phyloP scores from a whole-genome alignment of 2,797 vertebrate genomes.

The Schizopygopsis pylzovi region DNA sequence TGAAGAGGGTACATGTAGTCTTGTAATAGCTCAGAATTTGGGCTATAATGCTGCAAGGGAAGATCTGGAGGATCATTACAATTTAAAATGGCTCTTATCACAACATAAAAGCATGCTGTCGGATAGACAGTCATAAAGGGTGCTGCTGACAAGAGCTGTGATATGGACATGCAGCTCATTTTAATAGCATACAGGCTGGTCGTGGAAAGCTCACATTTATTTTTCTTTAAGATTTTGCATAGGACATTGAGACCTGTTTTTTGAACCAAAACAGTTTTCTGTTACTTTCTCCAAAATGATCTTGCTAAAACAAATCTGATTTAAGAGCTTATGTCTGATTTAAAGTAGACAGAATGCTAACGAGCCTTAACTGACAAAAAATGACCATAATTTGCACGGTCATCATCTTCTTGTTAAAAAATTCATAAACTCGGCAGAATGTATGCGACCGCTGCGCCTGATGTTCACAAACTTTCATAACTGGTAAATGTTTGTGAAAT shows the following conservation, averaged over 20 bases:
- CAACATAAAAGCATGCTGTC: constrained; percentile 62
- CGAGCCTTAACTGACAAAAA: too few species aligned
- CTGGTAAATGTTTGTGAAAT: too few species aligned
- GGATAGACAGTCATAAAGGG: constrained; percentile 65
- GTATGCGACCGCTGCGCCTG: too few species aligned
- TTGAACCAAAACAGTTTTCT: background rate
- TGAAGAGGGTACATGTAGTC: constrained; percentile 63
- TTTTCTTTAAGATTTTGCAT: background rate
- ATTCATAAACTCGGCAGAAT: too few species aligned
- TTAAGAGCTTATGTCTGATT: too few species aligned
- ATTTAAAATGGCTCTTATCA: constrained; percentile 77
- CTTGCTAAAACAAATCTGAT: too few species aligned
- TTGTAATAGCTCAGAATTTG: constrained; percentile 67
- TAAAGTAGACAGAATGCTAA: too few species aligned
- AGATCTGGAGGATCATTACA: constrained; percentile 77
- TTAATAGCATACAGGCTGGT: constrained; percentile 43
- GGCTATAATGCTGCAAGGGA: constrained; percentile 68
- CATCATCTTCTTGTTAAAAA: too few species aligned
- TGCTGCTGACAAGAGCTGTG: constrained; percentile 56
- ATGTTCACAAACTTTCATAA: too few species aligned
- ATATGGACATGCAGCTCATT: constrained; percentile 49
- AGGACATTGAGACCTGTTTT: background rate
- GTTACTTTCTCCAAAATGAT: background rate
- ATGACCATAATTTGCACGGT: too few species aligned
- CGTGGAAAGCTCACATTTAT: background rate